Base-by-base conservation (phyloP, 2,113 vertebrate genomes). In the Struthidea cinerea region DNA sequence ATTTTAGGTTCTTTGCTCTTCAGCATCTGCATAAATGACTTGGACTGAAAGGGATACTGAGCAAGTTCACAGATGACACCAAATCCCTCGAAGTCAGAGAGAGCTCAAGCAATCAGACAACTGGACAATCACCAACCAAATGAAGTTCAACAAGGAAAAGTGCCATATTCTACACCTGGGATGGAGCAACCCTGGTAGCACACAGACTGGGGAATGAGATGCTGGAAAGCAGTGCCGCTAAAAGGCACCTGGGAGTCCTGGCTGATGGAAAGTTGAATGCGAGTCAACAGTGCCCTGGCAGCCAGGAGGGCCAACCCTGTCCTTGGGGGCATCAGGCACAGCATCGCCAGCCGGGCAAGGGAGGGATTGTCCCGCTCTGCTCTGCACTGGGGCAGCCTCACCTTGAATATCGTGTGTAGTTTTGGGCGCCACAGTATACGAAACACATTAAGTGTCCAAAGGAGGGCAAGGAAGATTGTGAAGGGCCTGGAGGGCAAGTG, bases 181-280 rank as follows among this genome's bases (percentile, higher is more conserved):
- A 27, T 2, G 11, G 37, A 37, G 4, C 37, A 50, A 24, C 13
- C 13, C 26, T 67, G 26, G 13, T 4, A 26, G 1, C 7, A 3
- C 1, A 6, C 0, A 35, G 52, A 14, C 16, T 57, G 35, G 13
- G 10, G 44, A 35, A 67, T 17, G 35, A 49, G 44, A 50, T 0
- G 9, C 8, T 32, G 44, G 26, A 67, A 2, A 85, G 11, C 35
- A 57, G 16, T 0, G 20, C 41, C 9, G 2, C 4, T 2, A 12
- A 55, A 41, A 49, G 16, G 16, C 12, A 0, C 16, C 50, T 75
- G 39, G 14, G 33, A 0, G 1, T 33, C 23, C 41, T 64, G 60
- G 4, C 11, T 0, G 0, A 49, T 0, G 28, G 30, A 5, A 56
- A n/a, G 24, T 1, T 41, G 10, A 35, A 30, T 8, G 5, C 41